A percentile compares a stretch with the other conserved stretches of the same genome.
These are phyloP conservation scores for Coracopsis vasa DNA, from an alignment of 2,113 vertebrate genomes.

Conservation along the genomic window DNA sequence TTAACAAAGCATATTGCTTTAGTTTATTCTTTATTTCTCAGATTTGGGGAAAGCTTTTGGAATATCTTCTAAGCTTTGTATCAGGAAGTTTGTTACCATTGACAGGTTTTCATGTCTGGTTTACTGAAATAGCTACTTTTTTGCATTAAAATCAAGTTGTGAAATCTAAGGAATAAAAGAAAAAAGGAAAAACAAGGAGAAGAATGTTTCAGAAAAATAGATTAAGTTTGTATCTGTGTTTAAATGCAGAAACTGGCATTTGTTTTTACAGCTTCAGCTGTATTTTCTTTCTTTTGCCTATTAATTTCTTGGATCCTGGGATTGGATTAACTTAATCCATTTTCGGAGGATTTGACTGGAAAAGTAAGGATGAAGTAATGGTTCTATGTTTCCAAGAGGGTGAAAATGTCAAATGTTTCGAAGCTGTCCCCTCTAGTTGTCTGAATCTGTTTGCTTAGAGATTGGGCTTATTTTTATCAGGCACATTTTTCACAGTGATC, in stretches of 20 bases:
- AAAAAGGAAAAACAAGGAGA: background rate
- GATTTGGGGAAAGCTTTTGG: background rate
- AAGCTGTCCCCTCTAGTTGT: background rate
- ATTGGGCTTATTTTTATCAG: background rate
- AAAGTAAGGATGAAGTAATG: background rate
- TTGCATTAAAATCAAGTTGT: background rate
- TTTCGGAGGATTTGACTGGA: background rate
- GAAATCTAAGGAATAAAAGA: background rate
- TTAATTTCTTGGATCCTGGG: background rate
- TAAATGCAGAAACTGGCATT: background rate
- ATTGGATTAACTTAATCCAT: background rate
- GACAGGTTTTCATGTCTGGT: background rate
- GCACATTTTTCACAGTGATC: background rate
- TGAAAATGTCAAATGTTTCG: background rate
- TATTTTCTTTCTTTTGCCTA: background rate
- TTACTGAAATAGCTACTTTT: background rate
- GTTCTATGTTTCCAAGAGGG: background rate
- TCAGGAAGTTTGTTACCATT: background rate
- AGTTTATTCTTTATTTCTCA: background rate
- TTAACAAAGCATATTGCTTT: background rate
- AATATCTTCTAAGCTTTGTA: background rate
- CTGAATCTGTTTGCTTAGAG: background rate
- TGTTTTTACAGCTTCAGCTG: background rate
- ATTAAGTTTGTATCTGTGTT: background rate
- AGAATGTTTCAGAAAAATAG: background rate